Evolutionary conservation across 2,113 vertebrate genomes (phyloP).

Genomic region (Ornithorhynchus anatinus): DNA sequence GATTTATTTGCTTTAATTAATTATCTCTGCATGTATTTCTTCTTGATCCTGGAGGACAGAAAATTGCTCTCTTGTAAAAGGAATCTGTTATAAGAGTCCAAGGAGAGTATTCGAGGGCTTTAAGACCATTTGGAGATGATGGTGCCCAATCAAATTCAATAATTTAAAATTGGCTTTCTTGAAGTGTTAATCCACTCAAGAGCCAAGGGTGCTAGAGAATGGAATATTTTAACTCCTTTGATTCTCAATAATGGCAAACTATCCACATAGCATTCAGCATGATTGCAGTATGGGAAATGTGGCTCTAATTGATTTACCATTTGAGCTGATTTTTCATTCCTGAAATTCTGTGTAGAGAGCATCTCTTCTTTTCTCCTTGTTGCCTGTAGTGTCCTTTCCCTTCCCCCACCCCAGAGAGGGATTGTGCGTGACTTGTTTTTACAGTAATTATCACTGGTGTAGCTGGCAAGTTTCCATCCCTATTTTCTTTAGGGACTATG

Average conservation of each 20-base stretch:
- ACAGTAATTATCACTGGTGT: background rate
- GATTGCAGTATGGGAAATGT: background rate
- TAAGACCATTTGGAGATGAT: background rate
- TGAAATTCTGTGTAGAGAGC: background rate
- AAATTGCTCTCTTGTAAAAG: background rate
- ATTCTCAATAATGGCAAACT: background rate
- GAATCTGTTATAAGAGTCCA: background rate
- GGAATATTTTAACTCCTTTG: background rate
- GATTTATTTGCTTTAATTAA: conserved; percentile 31
- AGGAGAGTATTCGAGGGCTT: too few species aligned
- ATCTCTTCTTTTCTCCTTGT: background rate
- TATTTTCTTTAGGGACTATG: too few species aligned
- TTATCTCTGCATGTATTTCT: background rate
- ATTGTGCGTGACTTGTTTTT: background rate
- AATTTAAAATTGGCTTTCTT: background rate
- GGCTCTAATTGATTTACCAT: background rate
- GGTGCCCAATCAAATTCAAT: conserved; percentile 9
- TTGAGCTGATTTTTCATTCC: background rate
- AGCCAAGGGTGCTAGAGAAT: background rate
- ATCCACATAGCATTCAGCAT: background rate
- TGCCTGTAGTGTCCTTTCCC: background rate
- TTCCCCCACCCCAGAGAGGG: background rate
- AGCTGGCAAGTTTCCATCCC: background rate
- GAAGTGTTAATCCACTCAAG: background rate
- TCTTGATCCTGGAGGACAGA: conserved; percentile 5